These are phyloP conservation scores for Danio aesculapii DNA, from an alignment of 2,797 vertebrate genomes.

Conservation along the genomic window DNA sequence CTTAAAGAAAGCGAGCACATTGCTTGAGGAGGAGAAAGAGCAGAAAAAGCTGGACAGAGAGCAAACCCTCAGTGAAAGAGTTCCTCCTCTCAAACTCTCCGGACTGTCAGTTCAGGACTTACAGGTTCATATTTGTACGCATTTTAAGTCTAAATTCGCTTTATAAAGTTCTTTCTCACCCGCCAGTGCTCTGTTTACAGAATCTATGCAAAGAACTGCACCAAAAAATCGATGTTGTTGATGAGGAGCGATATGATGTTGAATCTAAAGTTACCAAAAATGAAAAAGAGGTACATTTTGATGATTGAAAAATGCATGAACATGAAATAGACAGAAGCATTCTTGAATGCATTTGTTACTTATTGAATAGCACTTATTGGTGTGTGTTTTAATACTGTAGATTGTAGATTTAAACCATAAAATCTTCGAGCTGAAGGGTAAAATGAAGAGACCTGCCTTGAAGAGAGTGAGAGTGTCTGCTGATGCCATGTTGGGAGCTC, in stretches of 20 bases:
- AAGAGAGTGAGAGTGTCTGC: conserved; percentile 69
- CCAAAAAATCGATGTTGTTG: conserved; percentile 65
- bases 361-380: too few relatives aligned
- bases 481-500: conserved; percentile 68
- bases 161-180: too few relatives aligned
- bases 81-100: conserved; percentile 69
- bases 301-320: too few relatives aligned
- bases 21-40: conserved; percentile 59
- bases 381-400: too few relatives aligned
- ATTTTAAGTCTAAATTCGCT: too few relatives aligned
- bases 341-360: too few relatives aligned
- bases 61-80: conserved; percentile 64
- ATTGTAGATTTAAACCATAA: conserved; percentile 52
- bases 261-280: conserved; percentile 72
- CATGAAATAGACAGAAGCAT: background rate
- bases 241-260: conserved; percentile 69
- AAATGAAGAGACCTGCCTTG: conserved; percentile 69
- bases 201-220: conserved; percentile 74
- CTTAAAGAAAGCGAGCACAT: too few relatives aligned
- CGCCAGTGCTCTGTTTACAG: conserved; percentile 56
- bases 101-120: conserved; percentile 72
- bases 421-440: conserved; percentile 68
- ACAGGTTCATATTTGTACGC: conserved; percentile 43
- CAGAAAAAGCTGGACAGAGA: conserved; percentile 67
- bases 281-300: conserved; percentile 64